Evolutionary conservation across 1,140 invertebrate genomes (phyloP), one percentile per base, ranked within the genome.

Genomic region (Leptinotarsa defecta): DNA sequence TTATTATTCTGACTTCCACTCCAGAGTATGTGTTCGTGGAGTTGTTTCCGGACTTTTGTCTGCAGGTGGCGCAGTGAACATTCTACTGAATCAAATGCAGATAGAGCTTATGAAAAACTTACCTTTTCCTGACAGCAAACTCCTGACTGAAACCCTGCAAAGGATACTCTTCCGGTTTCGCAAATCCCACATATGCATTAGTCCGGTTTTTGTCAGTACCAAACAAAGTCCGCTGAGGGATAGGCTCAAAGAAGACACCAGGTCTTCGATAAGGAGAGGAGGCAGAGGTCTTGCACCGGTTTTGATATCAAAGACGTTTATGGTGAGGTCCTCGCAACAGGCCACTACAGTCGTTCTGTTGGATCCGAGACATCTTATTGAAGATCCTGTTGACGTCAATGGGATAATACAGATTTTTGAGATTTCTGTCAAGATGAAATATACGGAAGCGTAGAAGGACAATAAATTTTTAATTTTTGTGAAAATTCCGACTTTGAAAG

Each of bases 111-210:
- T 61, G 15, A 27, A 49, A 71, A 11, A 43, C 34, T 71, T 81
- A 88, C 88, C 87, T 78, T 85, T 87, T 68, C 86, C 86, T 0
- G 82, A 77, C 19, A 89, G 79, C 17, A 89, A 82, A 78, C 84
- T 86, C 65, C 87, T 80, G 49, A 90, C 85, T 74, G 86, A 87
- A 4, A 89, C 80, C 8, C 88, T 83, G 70, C 75, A 82, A 34
- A 85, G 76, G 24, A 85, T 61, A 49, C 79, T 80, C 71, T 80
- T 83, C 11, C 48, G 74, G 24, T 65, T 73, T n/a, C 78, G 68
- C 17, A 86, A 79, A 77, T 84, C 79, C 86, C 86, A 87, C 77
- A 86, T 81, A 72, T 84, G 80, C 19, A 87, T 69, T n/a, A 85
- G 71, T 27, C 85, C 85, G 24, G 84, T 84, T 77, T 83, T 84